A percentile compares a stretch with the other conserved stretches of the same genome.
These are phyloP conservation scores for Drosophila novamexicana DNA, from an alignment of 1,140 invertebrate species.

Conservation along the genomic window DNA sequence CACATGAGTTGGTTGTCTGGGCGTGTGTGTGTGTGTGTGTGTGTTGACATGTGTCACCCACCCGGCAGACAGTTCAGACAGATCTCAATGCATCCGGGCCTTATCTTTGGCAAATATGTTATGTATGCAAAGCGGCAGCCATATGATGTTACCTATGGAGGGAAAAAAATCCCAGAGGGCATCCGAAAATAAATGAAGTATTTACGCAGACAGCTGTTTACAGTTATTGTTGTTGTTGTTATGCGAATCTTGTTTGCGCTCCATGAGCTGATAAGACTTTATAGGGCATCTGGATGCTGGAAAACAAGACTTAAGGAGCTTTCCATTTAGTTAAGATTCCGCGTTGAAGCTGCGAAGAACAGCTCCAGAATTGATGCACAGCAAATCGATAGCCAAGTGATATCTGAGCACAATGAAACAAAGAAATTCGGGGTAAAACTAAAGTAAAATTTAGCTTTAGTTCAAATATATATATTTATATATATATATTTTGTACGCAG, in stretches of 20 bases:
- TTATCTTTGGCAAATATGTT: slow-evolving; percentile 37
- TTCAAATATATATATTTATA: neutral
- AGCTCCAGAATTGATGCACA: neutral
- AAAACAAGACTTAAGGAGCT: slow-evolving; percentile 10
- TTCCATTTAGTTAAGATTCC: slow-evolving; percentile 35
- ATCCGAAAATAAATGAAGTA: slow-evolving; percentile 48
- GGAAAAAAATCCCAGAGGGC: neutral
- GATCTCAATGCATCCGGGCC: slow-evolving; percentile 5
- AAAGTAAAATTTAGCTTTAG: neutral
- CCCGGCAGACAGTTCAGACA: slow-evolving; percentile 1
- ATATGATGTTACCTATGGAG: slow-evolving; percentile 17
- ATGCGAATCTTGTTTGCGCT: slow-evolving; percentile 6
- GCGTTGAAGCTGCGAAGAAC: slow-evolving; percentile 15
- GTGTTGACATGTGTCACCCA: slow-evolving; percentile 22
- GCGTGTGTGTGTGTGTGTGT: neutral
- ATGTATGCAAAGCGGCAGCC: slow-evolving; percentile 16
- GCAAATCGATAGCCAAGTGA: slow-evolving; percentile 1
- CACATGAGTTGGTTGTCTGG: slow-evolving; percentile 19
- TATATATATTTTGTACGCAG: slow-evolving; percentile 7
- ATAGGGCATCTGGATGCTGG: slow-evolving; percentile 2
- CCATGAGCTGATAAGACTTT: slow-evolving; percentile 37
- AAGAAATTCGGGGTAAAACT: slow-evolving; percentile 29
- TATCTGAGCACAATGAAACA: slow-evolving; percentile 2
- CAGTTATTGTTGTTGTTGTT: neutral
- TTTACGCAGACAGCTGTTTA: slow-evolving; percentile 31